Evolutionary conservation across 2,113 vertebrate species (phyloP), one percentile per base, ranked within the genome.

Genomic region (Quiscalus mexicanus): DNA sequence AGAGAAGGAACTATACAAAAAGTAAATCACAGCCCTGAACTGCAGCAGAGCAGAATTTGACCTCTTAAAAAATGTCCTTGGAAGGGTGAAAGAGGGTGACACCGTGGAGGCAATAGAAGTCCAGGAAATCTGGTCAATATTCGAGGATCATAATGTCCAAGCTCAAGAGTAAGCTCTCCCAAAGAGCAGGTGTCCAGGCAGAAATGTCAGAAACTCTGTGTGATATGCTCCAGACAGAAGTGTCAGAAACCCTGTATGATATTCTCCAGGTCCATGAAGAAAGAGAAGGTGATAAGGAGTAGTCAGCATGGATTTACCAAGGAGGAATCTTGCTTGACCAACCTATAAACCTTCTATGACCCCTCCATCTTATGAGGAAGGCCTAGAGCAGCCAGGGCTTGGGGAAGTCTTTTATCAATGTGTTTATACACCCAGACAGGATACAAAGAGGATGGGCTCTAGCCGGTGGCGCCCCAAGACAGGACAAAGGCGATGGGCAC

Each of bases 211-310:
- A 52, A 50, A 3, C 7, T 7, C 17, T 55, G 28, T 31, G 20
- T 0, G 0, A 12, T 15, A 30, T 24, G 5, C 9, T 1, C 50
- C 37, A 41, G 21, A 7, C 50, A 65, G 49, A 60, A 83, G 21
- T 6, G 5, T 12, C 27, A 27, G 44, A 52, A 50, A 3, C 7
- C 11, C 17, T 55, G 52, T 31, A 24, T 0, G 0, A 12, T 15
- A 30, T 24, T 5, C 9, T 1, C 50, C 15, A 47, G 12, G 5
- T 35, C 17, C 6, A 4, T 31, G 77, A 27, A 63, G 44, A n/a
- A 81, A 42, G 33, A 60, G 53, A 56, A 68, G 11, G 10, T 50
- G 33, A n/a, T 37, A 47, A 56, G 10, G 25, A 11, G 4, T 14
- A 24, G 25, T 53, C 44, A 65, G 25, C 8, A 24, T 15, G 22